These are phyloP conservation scores for Andrena camellia DNA, from an alignment of 2,888 invertebrate genomes.

Conservation along the genomic window DNA sequence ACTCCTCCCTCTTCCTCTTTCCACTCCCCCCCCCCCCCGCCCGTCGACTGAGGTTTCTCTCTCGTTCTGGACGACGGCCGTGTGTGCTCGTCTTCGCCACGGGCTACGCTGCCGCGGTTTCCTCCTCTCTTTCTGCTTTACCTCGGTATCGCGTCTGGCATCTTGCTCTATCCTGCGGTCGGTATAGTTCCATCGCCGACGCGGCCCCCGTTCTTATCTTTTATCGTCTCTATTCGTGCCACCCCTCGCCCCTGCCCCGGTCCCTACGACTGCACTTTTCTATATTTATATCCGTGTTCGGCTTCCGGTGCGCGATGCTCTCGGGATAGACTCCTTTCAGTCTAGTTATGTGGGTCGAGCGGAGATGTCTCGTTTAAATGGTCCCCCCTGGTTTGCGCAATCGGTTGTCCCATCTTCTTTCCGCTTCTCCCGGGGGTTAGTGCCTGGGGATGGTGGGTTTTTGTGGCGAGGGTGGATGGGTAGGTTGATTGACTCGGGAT, in stretches of 20 bases:
- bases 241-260: background rate
- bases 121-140: background rate
- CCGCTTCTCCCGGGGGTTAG: no score
- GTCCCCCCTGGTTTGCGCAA: background rate
- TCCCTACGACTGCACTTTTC: background rate
- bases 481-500: no score
- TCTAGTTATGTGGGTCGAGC: constrained; percentile 30
- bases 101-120: background rate
- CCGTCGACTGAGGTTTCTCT: background rate
- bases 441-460: no score
- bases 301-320: constrained; percentile 19
- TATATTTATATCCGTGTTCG: constrained; percentile 44
- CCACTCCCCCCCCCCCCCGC: no score
- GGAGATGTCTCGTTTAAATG: background rate
- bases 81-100: background rate
- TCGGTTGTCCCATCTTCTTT: constrained; percentile 3
- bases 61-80: background rate
- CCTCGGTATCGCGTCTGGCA: background rate
- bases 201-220: constrained; percentile 45
- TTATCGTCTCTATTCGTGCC: constrained; percentile 36
- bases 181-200: background rate
- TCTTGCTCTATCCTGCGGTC: background rate
- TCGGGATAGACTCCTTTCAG: constrained; percentile 19
- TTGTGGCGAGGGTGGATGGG: no score
- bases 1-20: background rate